Evolutionary conservation across 1,140 invertebrate species (phyloP).

Genomic region (Sinella curviseta): DNA sequence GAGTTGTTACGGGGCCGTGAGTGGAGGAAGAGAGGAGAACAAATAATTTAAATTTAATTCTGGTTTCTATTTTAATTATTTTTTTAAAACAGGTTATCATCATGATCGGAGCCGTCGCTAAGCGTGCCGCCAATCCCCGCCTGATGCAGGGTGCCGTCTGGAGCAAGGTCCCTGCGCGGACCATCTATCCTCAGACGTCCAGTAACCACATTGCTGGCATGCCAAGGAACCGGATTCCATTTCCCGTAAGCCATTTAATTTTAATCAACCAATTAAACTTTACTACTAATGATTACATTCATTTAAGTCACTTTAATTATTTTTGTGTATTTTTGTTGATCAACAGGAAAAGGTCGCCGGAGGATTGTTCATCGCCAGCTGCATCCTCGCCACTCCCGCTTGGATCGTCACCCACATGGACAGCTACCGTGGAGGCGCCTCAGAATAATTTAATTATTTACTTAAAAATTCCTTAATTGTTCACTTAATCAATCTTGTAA

Average conservation of each 20-base stretch:
- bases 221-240: constrained; percentile 41
- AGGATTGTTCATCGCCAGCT: constrained; percentile 30
- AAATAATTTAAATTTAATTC: no score
- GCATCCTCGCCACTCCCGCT: constrained; percentile 41
- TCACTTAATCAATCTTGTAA: no score
- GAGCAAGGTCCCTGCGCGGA: constrained; percentile 30
- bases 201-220: constrained; percentile 39
- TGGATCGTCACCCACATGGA: constrained; percentile 41
- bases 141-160: background rate
- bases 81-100: no score
- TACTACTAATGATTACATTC: background rate
- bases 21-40: no score
- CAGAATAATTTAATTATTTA: background rate
- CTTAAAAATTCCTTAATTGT: background rate
- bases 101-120: background rate
- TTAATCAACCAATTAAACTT: background rate
- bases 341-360: constrained; percentile 40
- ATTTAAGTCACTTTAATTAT: background rate
- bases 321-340: constrained; percentile 12
- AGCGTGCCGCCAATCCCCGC: background rate
- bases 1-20: no score
- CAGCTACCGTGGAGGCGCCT: constrained; percentile 28
- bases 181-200: constrained; percentile 37
- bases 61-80: no score
- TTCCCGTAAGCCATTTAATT: constrained; percentile 42